These are phyloP conservation scores for Helicoverpa zea DNA, from an alignment of 1,140 invertebrate species.

Conservation along the genomic window DNA sequence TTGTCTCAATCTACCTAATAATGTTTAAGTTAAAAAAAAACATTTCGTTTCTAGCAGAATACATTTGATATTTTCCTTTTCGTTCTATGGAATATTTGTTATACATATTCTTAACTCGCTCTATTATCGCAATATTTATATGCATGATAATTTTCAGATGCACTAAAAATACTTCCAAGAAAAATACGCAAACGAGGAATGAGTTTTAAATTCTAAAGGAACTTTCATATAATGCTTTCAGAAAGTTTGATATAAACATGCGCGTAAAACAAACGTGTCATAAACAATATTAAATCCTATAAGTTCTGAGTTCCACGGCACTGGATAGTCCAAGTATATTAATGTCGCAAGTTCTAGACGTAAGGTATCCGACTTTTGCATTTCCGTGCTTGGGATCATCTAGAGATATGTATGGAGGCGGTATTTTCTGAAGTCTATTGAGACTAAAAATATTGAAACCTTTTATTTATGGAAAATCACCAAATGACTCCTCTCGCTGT, in stretches of 20 bases:
- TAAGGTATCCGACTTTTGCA: slow-evolving; percentile 72
- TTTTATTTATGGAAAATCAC: no score
- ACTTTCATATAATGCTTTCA: slow-evolving; percentile 49
- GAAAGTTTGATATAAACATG: slow-evolving; percentile 60
- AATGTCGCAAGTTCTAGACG: slow-evolving; percentile 69
- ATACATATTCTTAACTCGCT: no score
- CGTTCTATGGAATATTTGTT: background rate
- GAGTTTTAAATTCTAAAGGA: slow-evolving; percentile 49
- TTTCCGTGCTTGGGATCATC: slow-evolving; percentile 61
- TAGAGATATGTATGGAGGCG: slow-evolving; percentile 37
- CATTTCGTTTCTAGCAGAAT: no score
- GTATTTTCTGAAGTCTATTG: no score
- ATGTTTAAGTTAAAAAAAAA: no score
- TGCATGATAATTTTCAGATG: no score
- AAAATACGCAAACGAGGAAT: slow-evolving; percentile 27
- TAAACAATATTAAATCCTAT: slow-evolving; percentile 77
- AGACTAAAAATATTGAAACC: no score
- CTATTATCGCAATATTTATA: no score
- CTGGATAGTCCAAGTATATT: slow-evolving; percentile 70
- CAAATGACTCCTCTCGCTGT: no score
- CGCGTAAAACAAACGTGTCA: slow-evolving; percentile 77
- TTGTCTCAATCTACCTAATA: no score
- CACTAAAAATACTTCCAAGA: slow-evolving; percentile 10
- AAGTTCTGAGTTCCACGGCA: slow-evolving; percentile 59
- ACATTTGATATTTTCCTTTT: no score